A percentile compares a stretch with the other conserved stretches of the same genome.
Evolutionary conservation across 2,113 vertebrate genomes (phyloP).

Genomic region (Passerina amoena): DNA sequence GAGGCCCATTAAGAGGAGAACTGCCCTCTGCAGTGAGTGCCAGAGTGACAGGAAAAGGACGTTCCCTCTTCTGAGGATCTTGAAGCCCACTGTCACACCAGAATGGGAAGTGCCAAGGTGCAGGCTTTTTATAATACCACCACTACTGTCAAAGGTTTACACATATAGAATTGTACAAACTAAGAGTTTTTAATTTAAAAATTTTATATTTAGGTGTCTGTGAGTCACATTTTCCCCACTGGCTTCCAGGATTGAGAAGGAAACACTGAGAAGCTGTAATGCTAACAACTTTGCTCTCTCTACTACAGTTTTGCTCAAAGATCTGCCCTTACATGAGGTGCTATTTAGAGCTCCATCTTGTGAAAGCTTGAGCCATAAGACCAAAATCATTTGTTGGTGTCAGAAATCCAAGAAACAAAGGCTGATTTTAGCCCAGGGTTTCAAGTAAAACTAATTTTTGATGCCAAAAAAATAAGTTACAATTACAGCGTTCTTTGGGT

Average conservation of each 20-base stretch:
- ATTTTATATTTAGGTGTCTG: constrained; percentile 8
- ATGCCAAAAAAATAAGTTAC: background rate
- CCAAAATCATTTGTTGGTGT: background rate
- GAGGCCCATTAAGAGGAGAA: background rate
- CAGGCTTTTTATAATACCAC: background rate
- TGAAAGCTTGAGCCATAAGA: background rate
- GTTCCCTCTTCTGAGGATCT: background rate
- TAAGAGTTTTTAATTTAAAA: background rate
- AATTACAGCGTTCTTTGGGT: background rate
- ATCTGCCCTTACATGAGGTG: background rate
- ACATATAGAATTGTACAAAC: background rate
- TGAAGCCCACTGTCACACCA: background rate
- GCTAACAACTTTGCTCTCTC: background rate
- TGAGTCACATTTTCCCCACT: constrained; percentile 28
- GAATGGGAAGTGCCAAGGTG: background rate
- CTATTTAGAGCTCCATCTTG: constrained; percentile 23
- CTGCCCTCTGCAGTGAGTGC: background rate
- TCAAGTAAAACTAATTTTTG: background rate
- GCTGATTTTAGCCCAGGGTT: background rate
- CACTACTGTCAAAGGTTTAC: background rate
- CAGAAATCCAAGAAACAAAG: constrained; percentile 2
- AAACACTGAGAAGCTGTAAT: constrained; percentile 40
- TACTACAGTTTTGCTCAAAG: background rate
- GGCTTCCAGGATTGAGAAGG: constrained; percentile 1
- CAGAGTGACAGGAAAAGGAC: background rate